phyloP scores from a whole-genome alignment of 1,140 invertebrate species.

The Psix sp. region DNA sequence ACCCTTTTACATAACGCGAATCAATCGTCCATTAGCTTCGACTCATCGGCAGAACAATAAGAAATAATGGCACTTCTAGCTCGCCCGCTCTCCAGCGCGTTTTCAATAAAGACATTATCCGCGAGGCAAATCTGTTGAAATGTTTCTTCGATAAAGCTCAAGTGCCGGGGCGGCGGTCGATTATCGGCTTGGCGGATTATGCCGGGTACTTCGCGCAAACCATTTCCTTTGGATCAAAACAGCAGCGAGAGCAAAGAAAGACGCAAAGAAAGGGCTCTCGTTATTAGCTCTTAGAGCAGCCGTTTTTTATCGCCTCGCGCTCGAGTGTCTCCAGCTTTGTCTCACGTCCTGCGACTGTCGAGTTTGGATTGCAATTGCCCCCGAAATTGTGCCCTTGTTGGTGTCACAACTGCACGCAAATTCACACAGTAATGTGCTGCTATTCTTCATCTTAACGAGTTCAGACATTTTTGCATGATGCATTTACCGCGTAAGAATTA shows the following conservation, averaged over 20 bases:
- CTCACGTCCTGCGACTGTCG: slow-evolving; percentile 46
- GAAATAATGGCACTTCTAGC: slow-evolving; percentile 60
- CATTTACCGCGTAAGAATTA: slow-evolving; percentile 59
- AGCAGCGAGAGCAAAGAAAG: slow-evolving; percentile 12
- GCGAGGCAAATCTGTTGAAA: slow-evolving; percentile 70
- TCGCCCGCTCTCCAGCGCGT: slow-evolving; percentile 54
- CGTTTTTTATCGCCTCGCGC: slow-evolving; percentile 65
- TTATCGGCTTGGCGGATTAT: slow-evolving; percentile 73
- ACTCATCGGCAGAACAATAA: slow-evolving; percentile 62
- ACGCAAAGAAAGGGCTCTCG: slow-evolving; percentile 43
- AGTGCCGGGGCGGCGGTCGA: slow-evolving; percentile 59
- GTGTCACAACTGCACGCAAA: too few relatives aligned
- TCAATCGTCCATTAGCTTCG: slow-evolving; percentile 62
- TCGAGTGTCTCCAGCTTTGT: slow-evolving; percentile 70
- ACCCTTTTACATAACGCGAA: slow-evolving; percentile 61
- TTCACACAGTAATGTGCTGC: too few relatives aligned
- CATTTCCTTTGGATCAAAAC: slow-evolving; percentile 67
- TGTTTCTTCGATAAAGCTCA: slow-evolving; percentile 59
- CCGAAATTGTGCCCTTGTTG: not conserved
- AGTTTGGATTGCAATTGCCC: not conserved
- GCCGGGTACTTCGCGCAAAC: slow-evolving; percentile 69
- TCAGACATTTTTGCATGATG: too few relatives aligned
- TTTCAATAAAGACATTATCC: slow-evolving; percentile 75
- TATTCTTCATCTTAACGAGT: too few relatives aligned
- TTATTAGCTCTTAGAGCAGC: slow-evolving; percentile 76